Base-by-base conservation (phyloP, 35 echinoderm and acorn worm species). In the Nesometra sesokonis region DNA sequence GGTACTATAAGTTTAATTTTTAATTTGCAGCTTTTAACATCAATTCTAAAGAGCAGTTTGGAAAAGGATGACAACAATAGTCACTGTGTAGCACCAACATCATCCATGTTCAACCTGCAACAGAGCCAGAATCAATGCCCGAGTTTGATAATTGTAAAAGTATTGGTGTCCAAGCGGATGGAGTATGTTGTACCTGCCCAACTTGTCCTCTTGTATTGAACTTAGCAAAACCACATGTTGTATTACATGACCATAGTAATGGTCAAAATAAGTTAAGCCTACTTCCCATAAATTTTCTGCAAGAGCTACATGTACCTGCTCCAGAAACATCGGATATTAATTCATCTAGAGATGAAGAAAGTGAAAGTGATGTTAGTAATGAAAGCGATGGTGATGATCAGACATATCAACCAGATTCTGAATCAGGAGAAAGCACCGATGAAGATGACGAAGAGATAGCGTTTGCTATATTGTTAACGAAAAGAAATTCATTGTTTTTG, bases 401-500 rank as follows among this genome's bases (percentile, higher is more conserved):
- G 23, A 67, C 21, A 67, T 67, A 67, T 27, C 21, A 17, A 67
- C 52, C 52, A 67, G 52, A 67, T 3, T 67, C 52, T 67, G 52
- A 67, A 67, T 67, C 52, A 27, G 52, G 21, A 67, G 52, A 67
- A 27, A 67, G 52, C 23, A 67, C 52, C 38, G 38, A 43, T 43
- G 38, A 43, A n/a, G n/a, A n/a, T 67, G 52, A 67, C 8, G 52
- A 67, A 27, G 52, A 67, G 23, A 9, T 67, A 27, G 23, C 23
- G 21, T 67, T 67, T 67, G 52, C 2, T 13, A 67, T 19, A 67
- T 67, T 67, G 52, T 27, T 3, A 67, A 11, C 7, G 52, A 67
- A 27, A 67, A 67, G 52, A 67, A 67, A 67, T 83, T 36, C 35
- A 83, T 36, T 0, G 77, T 81, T 7, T 88, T 80, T 88, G 86